A percentile compares a stretch with the other conserved stretches of the same genome.
Conservation (phyloP, 2,797 vertebrate species). For the Gorsachius magnificus region DNA sequence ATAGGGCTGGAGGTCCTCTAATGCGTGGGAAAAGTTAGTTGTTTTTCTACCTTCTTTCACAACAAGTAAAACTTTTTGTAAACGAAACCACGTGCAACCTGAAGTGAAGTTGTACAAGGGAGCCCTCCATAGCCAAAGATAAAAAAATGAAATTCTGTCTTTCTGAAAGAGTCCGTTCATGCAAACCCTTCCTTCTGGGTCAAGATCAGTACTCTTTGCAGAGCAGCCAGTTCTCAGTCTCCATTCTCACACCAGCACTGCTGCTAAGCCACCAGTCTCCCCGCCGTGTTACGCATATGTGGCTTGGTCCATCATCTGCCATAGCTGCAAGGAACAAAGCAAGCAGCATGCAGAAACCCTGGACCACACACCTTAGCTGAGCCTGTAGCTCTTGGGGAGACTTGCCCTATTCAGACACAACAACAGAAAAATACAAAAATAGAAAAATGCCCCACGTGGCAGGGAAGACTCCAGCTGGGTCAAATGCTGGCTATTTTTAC, state of each 20-base stretch:
- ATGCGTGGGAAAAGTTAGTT: not conserved
- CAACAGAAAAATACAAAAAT: not conserved
- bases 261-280: not conserved
- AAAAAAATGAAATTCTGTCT: not conserved
- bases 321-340: not conserved
- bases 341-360: not conserved
- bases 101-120: not conserved
- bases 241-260: not conserved
- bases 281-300: accelerated
- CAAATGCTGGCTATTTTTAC: not conserved
- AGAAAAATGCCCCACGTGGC: too few relatives aligned
- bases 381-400: not conserved
- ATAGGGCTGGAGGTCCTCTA: not conserved
- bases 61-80: not conserved
- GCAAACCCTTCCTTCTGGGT: not conserved
- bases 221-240: not conserved
- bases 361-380: not conserved
- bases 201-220: not conserved
- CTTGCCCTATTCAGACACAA: accelerated
- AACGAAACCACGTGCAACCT: not conserved
- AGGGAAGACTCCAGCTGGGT: not conserved
- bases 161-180: not conserved
- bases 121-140: not conserved
- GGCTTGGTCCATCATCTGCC: not conserved
- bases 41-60: not conserved